Evolutionary conservation across 2,888 invertebrate genomes (phyloP).

Genomic region (Orchesellides sinensis): DNA sequence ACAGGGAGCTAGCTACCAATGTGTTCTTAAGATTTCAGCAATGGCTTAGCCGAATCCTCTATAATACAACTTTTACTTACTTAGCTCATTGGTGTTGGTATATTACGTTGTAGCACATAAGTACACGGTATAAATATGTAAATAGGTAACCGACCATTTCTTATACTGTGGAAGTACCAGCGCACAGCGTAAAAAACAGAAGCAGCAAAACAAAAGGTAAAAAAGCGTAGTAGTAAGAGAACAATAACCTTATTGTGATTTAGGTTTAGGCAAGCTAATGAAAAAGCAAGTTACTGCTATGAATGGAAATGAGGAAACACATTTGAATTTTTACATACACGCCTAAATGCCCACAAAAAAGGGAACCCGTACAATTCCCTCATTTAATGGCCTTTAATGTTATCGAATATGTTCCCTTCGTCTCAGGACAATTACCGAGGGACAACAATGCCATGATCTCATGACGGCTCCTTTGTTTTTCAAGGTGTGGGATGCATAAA

Average conservation of each 20-base stretch:
- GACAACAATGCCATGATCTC: constrained; percentile 50
- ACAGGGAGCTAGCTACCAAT: no score
- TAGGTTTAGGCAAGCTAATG: background rate
- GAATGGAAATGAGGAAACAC: constrained; percentile 30
- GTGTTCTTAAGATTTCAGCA: no score
- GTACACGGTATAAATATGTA: no score
- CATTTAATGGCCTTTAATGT: constrained; percentile 21
- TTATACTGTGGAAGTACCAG: no score
- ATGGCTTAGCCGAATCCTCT: no score
- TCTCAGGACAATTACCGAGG: constrained; percentile 51
- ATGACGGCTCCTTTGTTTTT: constrained; percentile 57
- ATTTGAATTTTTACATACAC: constrained; percentile 27
- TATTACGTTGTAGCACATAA: no score
- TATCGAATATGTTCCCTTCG: constrained; percentile 50
- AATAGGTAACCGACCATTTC: no score
- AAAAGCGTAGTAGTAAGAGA: constrained; percentile 17
- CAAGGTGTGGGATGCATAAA: constrained; percentile 63
- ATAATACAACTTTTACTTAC: no score
- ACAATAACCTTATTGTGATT: constrained; percentile 39
- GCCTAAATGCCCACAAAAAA: constrained; percentile 18
- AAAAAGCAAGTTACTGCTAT: background rate
- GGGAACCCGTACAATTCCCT: constrained; percentile 4
- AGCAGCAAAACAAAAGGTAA: no score
- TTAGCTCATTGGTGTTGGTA: no score
- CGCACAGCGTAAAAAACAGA: no score